These are phyloP conservation scores for Allygus modestus DNA, from an alignment of 2,888 invertebrate genomes.

Conservation along the genomic window DNA sequence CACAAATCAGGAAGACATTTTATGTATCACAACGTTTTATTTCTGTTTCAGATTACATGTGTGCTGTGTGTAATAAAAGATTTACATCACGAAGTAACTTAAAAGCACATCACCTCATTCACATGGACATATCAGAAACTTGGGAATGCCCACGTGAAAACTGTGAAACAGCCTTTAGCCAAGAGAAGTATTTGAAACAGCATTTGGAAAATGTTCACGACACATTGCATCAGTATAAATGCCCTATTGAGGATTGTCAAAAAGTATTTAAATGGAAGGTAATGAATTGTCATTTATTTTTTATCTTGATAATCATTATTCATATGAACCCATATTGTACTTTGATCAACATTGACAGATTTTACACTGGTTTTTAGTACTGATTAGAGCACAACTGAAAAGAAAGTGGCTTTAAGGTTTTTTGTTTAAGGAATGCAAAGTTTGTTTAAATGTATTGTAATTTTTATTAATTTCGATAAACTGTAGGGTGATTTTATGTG, in stretches of 20 bases:
- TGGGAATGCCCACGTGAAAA: constrained; percentile 14
- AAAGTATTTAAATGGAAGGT: constrained; percentile 59
- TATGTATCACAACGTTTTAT: no score
- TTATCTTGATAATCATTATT: no score
- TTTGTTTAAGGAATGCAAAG: no score
- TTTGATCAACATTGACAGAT: no score
- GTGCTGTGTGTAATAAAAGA: constrained; percentile 38
- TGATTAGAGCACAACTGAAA: no score
- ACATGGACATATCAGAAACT: neutral
- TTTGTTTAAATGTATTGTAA: no score
- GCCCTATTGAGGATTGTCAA: constrained; percentile 34
- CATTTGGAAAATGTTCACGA: constrained; percentile 51
- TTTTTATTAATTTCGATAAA: no score
- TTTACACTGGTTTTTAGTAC: no score
- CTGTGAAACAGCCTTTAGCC: constrained; percentile 22
- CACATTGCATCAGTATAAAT: constrained; percentile 1
- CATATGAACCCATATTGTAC: no score
- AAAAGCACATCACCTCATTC: neutral
- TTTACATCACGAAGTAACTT: constrained; percentile 12
- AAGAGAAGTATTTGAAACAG: constrained; percentile 50
- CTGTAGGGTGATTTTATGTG: no score
- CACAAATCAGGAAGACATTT: no score
- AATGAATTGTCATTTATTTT: neutral
- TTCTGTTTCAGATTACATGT: constrained; percentile 11
- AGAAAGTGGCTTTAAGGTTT: no score